Conservation (phyloP, 1,140 invertebrate species). For the Musca domestica region DNA sequence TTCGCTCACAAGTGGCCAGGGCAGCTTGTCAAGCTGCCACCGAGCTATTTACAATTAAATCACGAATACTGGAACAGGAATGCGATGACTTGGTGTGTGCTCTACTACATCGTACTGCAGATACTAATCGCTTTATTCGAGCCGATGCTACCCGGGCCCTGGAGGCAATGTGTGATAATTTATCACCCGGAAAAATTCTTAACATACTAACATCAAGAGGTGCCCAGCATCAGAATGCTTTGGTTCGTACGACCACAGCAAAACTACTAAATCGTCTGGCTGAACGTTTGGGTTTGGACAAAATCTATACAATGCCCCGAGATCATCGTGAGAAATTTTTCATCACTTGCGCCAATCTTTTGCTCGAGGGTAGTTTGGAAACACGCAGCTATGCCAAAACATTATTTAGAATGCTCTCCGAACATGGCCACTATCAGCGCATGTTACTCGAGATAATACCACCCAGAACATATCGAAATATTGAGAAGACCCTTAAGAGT, state of each 20-base stretch:
- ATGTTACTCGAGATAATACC: constrained; percentile 66
- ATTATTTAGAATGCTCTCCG: constrained; percentile 62
- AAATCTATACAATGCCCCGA: constrained; percentile 68
- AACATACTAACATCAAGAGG: constrained; percentile 58
- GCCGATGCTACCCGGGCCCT: constrained; percentile 83
- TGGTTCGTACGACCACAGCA: constrained; percentile 77
- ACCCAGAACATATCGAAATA: constrained; percentile 63
- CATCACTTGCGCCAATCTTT: constrained; percentile 73
- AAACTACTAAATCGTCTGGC: constrained; percentile 71
- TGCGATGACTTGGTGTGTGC: constrained; percentile 79
- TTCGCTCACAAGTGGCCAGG: constrained; percentile 86
- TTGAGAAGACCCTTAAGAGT: constrained; percentile 63
- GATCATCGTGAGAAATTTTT: constrained; percentile 81
- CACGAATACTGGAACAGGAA: constrained; percentile 78
- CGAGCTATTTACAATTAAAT: constrained; percentile 71
- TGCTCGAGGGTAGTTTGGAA: constrained; percentile 83
- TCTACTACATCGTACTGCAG: constrained; percentile 81
- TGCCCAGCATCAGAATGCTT: constrained; percentile 78
- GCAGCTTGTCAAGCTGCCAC: constrained; percentile 76
- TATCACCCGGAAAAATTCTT: constrained; percentile 59
- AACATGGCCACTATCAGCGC: constrained; percentile 64
- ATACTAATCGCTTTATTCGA: constrained; percentile 89
- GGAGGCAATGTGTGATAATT: constrained; percentile 72
- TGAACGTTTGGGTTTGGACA: constrained; percentile 71
- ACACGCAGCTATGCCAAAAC: constrained; percentile 73